Percentiles rank a stretch among this genome's conserved stretches.
Evolutionary conservation across 2,797 vertebrate species (phyloP).

Genomic region (Sebastes jordani): DNA sequence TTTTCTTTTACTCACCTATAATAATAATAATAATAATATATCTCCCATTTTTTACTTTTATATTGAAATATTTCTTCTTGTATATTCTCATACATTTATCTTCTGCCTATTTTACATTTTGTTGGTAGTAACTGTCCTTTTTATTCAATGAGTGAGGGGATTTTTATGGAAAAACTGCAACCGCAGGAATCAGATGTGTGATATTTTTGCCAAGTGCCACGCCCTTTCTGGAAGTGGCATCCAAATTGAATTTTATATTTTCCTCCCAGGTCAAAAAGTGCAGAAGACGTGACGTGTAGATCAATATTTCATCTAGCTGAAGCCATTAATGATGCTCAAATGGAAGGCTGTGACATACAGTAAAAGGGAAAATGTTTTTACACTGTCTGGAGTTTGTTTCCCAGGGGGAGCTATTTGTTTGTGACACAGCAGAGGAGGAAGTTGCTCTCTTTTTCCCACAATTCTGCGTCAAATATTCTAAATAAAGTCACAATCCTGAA

Average conservation of each 20-base stretch:
- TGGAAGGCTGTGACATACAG: neutral
- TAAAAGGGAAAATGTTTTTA: constrained; percentile 40
- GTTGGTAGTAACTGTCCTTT: neutral
- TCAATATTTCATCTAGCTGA: constrained; percentile 28
- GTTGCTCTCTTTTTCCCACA: constrained; percentile 58
- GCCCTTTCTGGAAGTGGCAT: neutral
- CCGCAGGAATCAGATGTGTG: neutral
- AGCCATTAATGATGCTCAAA: constrained; percentile 10
- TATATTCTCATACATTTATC: neutral
- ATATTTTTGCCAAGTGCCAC: neutral
- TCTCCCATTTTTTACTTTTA: neutral
- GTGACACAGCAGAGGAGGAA: constrained; percentile 52
- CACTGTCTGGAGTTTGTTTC: constrained; percentile 43
- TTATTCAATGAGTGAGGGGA: neutral
- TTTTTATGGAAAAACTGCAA: neutral
- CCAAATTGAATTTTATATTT: constrained; percentile 7
- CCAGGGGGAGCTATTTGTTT: constrained; percentile 59
- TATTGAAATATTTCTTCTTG: neutral
- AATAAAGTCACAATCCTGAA: constrained; percentile 44
- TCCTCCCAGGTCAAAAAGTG: neutral
- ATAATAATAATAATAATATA: neutral
- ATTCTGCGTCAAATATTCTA: constrained; percentile 47
- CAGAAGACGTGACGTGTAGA: neutral
- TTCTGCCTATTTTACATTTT: neutral
- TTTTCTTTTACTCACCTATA: neutral